Base-by-base conservation (phyloP, 2,113 vertebrate genomes). In the Pithys albifrons region DNA sequence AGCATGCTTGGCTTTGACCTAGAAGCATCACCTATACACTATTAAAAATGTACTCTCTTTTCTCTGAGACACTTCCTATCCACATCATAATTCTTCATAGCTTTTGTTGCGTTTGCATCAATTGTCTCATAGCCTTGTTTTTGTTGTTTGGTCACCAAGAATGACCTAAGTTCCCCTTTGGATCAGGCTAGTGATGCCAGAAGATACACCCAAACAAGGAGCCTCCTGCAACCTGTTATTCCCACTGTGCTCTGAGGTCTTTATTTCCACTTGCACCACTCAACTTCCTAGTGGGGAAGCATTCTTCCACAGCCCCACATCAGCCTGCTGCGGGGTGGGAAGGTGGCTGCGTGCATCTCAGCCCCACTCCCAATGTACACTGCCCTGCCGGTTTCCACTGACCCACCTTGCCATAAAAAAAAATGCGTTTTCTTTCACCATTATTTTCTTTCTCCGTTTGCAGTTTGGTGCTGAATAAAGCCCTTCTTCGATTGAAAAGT, bases 251-350 rank as follows among this genome's bases (percentile, higher is more conserved):
- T 80, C 78, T 62, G 23, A 92, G 75, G 85, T 66, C 54, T 19
- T 83, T 71, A 39, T 80, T 92, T 88, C 66, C 88, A 54, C 43
- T 39, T 58, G 55, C 39, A 70, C 43, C 59, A 62, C 37, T 41
- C 11, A 6, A 1, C 6, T 76, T 75, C 75, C 67, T 49, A 31
- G 66, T 33, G 46, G 51, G 28, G 8, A 82, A 83, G 46, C 54
- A 59, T 48, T 81, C 37, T 64, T 28, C 52, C 0, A 0, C 1
- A 1, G 70, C 29, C 71, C 24, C 62, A 41, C 1, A 0, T 35
- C 77, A 91, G 77, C 39, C 54, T 5, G 24, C 45, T 71, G 74
- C 0, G 0, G 66, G 15, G 19, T 49, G 24, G 45, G 72, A 91
- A 48, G n/a, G 81, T 1, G 2, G 41, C 54, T 79, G 54, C 0